A percentile compares a stretch with the other conserved stretches of the same genome.
Conservation (phyloP, 2,113 vertebrate genomes). For the Piliocolobus tephrosceles region DNA sequence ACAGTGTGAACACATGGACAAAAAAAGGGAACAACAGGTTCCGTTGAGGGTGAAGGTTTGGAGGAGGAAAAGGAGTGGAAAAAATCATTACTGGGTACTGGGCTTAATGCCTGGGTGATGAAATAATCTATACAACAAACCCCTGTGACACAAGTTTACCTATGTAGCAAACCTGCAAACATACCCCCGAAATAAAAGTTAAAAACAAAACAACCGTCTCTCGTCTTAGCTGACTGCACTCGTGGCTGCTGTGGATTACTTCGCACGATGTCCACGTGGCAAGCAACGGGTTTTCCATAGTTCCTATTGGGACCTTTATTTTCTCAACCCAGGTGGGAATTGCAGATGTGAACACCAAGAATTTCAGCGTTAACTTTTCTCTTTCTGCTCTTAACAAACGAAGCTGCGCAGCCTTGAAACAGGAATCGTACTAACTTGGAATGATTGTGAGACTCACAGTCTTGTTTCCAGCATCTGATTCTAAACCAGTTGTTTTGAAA, state of each 20-base stretch:
- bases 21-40: too few species aligned
- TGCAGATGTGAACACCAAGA: fast-evolving
- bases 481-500: background rate
- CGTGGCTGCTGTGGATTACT: fast-evolving
- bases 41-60: too few species aligned
- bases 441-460: fast-evolving
- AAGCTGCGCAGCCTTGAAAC: fast-evolving
- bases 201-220: too few species aligned
- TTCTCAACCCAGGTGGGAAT: fast-evolving
- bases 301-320: fast-evolving
- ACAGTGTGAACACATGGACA: too few species aligned
- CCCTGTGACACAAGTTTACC: too few species aligned
- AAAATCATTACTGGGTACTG: too few species aligned
- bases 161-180: too few species aligned
- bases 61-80: too few species aligned
- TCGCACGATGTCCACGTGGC: fast-evolving
- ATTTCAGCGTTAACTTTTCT: fast-evolving
- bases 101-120: too few species aligned
- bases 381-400: background rate
- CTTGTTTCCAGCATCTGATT: background rate
- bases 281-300: fast-evolving
- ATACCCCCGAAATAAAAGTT: too few species aligned
- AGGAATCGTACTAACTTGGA: fast-evolving
- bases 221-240: fast-evolving
- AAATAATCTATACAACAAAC: too few species aligned